A percentile compares a stretch with the other conserved stretches of the same genome.
Evolutionary conservation across 2,888 invertebrate species (phyloP).

Genomic region (Cremastobaeus sp.): DNA sequence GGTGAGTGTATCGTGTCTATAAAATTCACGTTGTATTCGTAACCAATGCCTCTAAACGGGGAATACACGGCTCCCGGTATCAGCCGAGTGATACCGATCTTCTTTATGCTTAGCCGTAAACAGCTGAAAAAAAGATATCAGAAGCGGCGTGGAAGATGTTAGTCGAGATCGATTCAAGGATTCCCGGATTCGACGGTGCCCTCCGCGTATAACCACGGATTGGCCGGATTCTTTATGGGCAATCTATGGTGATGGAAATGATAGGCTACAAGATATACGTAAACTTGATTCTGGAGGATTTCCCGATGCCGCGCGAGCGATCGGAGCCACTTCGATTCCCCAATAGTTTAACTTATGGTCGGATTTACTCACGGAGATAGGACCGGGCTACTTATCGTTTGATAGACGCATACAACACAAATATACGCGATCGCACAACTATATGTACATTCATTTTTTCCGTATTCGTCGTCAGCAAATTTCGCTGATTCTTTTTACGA

Average conservation of each 20-base stretch:
- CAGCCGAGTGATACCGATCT: constrained; percentile 57
- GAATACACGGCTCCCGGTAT: constrained; percentile 30
- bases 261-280: constrained; percentile 78
- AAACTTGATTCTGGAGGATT: constrained; percentile 77
- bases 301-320: constrained; percentile 66
- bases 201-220: constrained; percentile 77
- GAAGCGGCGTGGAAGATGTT: constrained; percentile 63
- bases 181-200: constrained; percentile 65
- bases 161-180: constrained; percentile 69
- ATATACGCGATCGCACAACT: constrained; percentile 69
- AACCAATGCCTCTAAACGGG: constrained; percentile 32
- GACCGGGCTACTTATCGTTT: constrained; percentile 70
- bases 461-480: constrained; percentile 31
- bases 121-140: constrained; percentile 57
- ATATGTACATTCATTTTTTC: constrained; percentile 26
- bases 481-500: background rate
- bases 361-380: constrained; percentile 78
- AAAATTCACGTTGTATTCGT: constrained; percentile 43
- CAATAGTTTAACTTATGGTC: constrained; percentile 78
- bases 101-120: constrained; percentile 61
- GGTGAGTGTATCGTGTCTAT: constrained; percentile 24
- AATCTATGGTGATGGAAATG: constrained; percentile 79
- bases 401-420: constrained; percentile 74
- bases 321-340: constrained; percentile 71
- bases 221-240: constrained; percentile 77